Percentiles rank a stretch among this genome's conserved stretches.
Evolutionary conservation across 2,888 invertebrate genomes (phyloP).

Genomic region (Drosophila niveifrons): DNA sequence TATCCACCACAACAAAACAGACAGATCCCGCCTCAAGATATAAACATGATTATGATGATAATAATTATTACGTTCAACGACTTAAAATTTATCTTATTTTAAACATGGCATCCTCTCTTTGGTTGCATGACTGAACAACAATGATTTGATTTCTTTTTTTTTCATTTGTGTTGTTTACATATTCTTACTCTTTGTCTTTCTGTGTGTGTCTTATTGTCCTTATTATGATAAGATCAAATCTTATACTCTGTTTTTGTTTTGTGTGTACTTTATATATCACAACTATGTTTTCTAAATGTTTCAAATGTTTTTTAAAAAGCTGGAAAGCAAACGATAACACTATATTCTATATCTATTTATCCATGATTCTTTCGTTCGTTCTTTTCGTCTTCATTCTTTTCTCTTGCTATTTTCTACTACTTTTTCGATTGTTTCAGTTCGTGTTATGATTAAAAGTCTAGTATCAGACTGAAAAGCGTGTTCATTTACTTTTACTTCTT

Average conservation of each 20-base stretch:
- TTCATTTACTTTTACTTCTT: not conserved
- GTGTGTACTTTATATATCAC: slow-evolving; percentile 15
- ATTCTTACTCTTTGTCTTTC: not conserved
- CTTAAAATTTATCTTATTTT: not conserved
- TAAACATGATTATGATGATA: not conserved
- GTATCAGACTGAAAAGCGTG: slow-evolving; percentile 18
- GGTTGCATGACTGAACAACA: slow-evolving; percentile 1
- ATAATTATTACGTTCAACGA: not conserved
- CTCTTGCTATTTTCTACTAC: slow-evolving; percentile 3
- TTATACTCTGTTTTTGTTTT: not conserved
- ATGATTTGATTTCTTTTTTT: not conserved
- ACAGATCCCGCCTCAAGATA: not conserved
- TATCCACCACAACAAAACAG: not conserved
- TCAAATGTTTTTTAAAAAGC: not conserved
- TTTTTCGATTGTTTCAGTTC: slow-evolving; percentile 9
- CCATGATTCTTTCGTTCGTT: not conserved
- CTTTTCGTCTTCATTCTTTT: not conserved
- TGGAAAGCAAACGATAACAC: slow-evolving; percentile 18
- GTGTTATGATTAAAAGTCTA: slow-evolving; percentile 2
- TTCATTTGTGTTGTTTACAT: not conserved
- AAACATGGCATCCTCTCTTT: slow-evolving; percentile 1
- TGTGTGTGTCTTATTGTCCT: slow-evolving; percentile 1
- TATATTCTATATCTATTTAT: not conserved
- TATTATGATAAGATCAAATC: not conserved
- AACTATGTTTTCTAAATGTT: not conserved